Evolutionary conservation across 2,888 invertebrate species (phyloP), one percentile per base, ranked within the genome.

Genomic region (Griposia aprilina): DNA sequence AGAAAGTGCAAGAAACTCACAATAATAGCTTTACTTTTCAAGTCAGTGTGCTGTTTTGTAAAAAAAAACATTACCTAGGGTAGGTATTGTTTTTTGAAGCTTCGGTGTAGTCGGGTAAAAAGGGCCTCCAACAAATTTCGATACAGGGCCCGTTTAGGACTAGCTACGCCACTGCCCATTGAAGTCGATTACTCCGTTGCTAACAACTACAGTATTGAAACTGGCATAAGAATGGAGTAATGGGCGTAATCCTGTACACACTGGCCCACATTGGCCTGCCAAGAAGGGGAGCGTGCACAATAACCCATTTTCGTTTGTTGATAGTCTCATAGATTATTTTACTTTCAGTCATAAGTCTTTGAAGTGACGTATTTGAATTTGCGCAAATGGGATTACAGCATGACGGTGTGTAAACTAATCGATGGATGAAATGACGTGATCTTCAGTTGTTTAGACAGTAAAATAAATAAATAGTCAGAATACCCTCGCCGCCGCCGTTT

Each of bases 171-270:
- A n/a, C n/a, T n/a, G n/a, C n/a, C n/a, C n/a, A n/a, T n/a, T n/a
- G n/a, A 80, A 71, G n/a, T 80, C 65, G 41, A 79, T 80, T 63
- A 63, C 41, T 57, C 48, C 80, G 52, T 66, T 48, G 23, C 71
- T 80, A 66, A 84, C 41, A 66, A 84, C 41, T 36, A 36, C n/a
- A 66, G 45, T 71, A 60, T 72, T 85, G 80, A 85, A 81, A 84
- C 41, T 26, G 23, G 55, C 36, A 8, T 65, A 48, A 15, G 30
- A n/a, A n/a, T 65, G 23, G 23, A 59, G 23, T 69, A 78, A 20
- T 78, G 52, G 23, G 1, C 23, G 41, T 26, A n/a, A 69, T 80
- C 70, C 80, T 80, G 59, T 41, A 66, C 55, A 81, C 59, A 23
- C 23, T 69, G 80, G 65, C 68, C 68, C 41, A 80, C 57, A 57